Evolutionary conservation across 2,797 vertebrate species (phyloP).

Genomic region (Monodelphis domestica): DNA sequence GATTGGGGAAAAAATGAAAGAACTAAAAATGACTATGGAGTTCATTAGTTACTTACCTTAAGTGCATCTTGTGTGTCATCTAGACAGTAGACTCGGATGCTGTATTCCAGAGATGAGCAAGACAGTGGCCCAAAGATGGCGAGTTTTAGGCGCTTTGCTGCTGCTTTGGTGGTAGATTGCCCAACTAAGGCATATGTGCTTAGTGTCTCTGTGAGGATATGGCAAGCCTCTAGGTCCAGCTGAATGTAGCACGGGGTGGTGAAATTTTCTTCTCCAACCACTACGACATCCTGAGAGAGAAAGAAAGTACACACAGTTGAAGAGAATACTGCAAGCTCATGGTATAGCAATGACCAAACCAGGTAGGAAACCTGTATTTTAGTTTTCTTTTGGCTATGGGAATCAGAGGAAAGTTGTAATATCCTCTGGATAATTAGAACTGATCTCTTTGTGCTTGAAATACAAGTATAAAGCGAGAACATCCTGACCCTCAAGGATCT

Average conservation of each 20-base stretch:
- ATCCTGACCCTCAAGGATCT: neutral
- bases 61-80: conserved; percentile 97
- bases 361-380: neutral
- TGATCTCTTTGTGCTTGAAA: neutral
- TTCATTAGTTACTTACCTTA: conserved; percentile 86
- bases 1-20: neutral
- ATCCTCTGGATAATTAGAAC: neutral
- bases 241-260: conserved; percentile 98
- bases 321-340: neutral
- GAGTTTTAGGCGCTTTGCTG: conserved; percentile 95
- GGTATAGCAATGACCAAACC: neutral
- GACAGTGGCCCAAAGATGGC: conserved; percentile 95
- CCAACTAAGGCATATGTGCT: conserved; percentile 95
- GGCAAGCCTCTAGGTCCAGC: conserved; percentile 95
- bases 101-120: conserved; percentile 94
- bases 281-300: conserved; percentile 92
- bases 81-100: conserved; percentile 96
- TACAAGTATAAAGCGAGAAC: neutral
- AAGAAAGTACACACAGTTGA: neutral
- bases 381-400: neutral
- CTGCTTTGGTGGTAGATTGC: conserved; percentile 92
- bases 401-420: neutral
- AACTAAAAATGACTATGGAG: neutral
- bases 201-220: conserved; percentile 96
- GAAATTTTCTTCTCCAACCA: conserved; percentile 97